These are phyloP conservation scores for Micronisus gabar DNA, from an alignment of 2,113 vertebrate species.

Conservation along the genomic window DNA sequence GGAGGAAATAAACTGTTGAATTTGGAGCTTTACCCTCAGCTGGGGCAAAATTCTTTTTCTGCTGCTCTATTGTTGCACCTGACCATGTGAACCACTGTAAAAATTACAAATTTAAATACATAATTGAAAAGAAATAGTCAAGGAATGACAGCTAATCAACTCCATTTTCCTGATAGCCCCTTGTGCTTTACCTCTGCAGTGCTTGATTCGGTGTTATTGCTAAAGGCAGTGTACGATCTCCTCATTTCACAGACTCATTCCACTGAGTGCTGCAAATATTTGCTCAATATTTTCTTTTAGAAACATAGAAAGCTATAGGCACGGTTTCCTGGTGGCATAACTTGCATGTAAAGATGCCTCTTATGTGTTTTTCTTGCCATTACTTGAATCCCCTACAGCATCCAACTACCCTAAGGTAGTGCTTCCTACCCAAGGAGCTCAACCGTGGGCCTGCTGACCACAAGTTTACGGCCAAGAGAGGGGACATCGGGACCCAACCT, in stretches of 20 bases:
- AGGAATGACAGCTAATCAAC: neutral
- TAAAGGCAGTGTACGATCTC: neutral
- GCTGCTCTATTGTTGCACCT: neutral
- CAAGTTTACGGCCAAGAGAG: neutral
- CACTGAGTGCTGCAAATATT: neutral
- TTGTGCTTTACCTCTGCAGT: neutral
- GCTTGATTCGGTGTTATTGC: neutral
- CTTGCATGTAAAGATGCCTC: neutral
- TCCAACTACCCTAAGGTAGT: neutral
- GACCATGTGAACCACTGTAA: neutral
- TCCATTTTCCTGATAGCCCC: neutral
- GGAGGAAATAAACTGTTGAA: constrained; percentile 3
- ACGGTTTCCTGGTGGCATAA: neutral
- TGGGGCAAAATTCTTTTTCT: neutral
- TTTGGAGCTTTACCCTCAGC: neutral
- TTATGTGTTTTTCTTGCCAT: neutral
- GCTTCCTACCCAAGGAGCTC: neutral
- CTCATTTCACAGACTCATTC: neutral
- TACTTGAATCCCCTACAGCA: neutral
- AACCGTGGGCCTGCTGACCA: neutral
- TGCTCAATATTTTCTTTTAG: neutral
- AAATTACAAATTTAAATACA: neutral
- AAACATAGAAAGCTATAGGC: neutral
- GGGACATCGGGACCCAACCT: neutral
- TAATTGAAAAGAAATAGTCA: neutral